Base-by-base conservation (phyloP, 1,140 invertebrate genomes). In the Sinella curviseta region DNA sequence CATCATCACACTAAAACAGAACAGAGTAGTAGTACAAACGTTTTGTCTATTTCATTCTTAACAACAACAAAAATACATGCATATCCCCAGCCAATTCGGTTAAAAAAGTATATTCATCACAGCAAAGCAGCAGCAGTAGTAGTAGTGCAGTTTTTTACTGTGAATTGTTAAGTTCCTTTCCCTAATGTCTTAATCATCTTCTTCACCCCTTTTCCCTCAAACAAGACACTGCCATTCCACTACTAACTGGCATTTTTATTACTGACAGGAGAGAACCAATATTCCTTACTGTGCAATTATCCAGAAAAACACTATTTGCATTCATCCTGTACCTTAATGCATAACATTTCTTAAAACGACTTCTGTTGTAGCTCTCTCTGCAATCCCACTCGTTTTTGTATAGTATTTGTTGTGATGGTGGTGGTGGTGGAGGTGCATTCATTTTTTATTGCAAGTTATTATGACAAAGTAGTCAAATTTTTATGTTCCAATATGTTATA, bases 271-370 rank as follows among this genome's bases (percentile, higher is more conserved):
- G n/a, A 48, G 39, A 48, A 48, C 39, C 39, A 48, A 48, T 48
- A 48, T 48, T 48, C 39, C 20, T 60, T 30, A 33, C 26, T 33
- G 65, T 70, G 65, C 65, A 70, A 70, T 70, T 70, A 70, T 70
- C 65, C 65, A 33, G 65, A 70, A 70, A 70, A n/a, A n/a, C n/a
- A 70, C 31, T 31, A 70, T 70, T 70, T 70, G 65, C 65, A 70
- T 70, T 70, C 65, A 70, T 31, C 24, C 26, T 31, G 28, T 31
- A 70, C 26, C 8, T 48, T 31, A 70, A 70, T 70, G 65, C 65
- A 33, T 31, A 70, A 31, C 28, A 70, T 60, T 60, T 60, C n/a
- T n/a, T n/a, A n/a, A n/a, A 60, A 60, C 24, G 57, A 60, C 14
- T 60, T 48, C 8, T 48, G 39, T 48, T 8, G 26, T n/a, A n/a